A percentile compares a stretch with the other conserved stretches of the same genome.
These are phyloP conservation scores for Tetraodon nigroviridis DNA, from an alignment of 2,113 vertebrate species.

Conservation along the genomic window DNA sequence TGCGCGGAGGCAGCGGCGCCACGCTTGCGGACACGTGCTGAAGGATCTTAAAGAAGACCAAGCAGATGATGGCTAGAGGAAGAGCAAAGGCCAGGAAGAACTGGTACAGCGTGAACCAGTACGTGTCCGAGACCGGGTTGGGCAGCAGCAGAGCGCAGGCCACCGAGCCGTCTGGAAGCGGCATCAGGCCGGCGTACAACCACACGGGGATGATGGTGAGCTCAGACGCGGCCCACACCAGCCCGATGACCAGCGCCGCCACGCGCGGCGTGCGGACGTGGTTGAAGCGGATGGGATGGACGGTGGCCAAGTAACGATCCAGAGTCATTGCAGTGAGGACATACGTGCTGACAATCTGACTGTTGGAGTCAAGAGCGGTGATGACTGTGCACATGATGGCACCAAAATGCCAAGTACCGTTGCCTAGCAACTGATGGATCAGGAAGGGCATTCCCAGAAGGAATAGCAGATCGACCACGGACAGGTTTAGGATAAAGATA, in stretches of 20 bases:
- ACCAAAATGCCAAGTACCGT: slow-evolving; percentile 83
- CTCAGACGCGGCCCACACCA: slow-evolving; percentile 80
- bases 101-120: slow-evolving; percentile 87
- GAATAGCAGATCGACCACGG: slow-evolving; percentile 81
- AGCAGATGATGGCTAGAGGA: slow-evolving; percentile 77
- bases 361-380: slow-evolving; percentile 81
- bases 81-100: slow-evolving; percentile 82
- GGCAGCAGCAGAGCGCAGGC: slow-evolving; percentile 82
- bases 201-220: slow-evolving; percentile 81
- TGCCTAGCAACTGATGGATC: slow-evolving; percentile 84
- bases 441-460: slow-evolving; percentile 86
- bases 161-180: slow-evolving; percentile 73
- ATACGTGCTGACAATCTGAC: slow-evolving; percentile 85
- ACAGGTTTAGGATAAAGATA: slow-evolving; percentile 84
- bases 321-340: slow-evolving; percentile 84
- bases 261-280: slow-evolving; percentile 74
- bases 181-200: slow-evolving; percentile 83
- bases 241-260: slow-evolving; percentile 68
- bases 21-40: slow-evolving; percentile 82
- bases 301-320: slow-evolving; percentile 82
- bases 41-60: slow-evolving; percentile 82
- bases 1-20: slow-evolving; percentile 77
- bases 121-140: slow-evolving; percentile 74
- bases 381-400: slow-evolving; percentile 80
- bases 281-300: slow-evolving; percentile 82